phyloP scores from a whole-genome alignment of 2,113 vertebrate species.

The Ammodytes marinus region DNA sequence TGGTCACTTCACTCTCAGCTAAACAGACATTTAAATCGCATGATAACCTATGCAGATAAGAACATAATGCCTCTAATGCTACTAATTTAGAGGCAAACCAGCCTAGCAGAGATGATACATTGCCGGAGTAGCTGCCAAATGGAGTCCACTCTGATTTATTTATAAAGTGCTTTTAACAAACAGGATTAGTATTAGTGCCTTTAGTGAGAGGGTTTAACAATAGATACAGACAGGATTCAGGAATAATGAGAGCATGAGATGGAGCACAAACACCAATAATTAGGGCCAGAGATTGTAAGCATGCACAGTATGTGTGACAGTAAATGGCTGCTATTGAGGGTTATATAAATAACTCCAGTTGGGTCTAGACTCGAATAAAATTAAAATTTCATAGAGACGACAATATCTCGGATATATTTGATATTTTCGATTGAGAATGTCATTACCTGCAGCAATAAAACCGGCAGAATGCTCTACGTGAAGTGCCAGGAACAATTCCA shows the following conservation, averaged over 20 bases:
- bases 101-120: slow-evolving; percentile 1
- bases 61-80: slow-evolving; percentile 10
- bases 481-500: background rate
- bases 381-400: background rate
- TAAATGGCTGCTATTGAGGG: background rate
- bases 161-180: slow-evolving; percentile 20
- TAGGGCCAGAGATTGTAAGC: background rate
- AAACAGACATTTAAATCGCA: slow-evolving; percentile 13
- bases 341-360: background rate
- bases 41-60: slow-evolving; percentile 21
- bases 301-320: background rate
- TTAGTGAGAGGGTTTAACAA: background rate
- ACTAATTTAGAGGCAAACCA: slow-evolving; percentile 16
- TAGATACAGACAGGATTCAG: slow-evolving; percentile 15
- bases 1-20: slow-evolving; percentile 17
- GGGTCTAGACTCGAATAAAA: background rate
- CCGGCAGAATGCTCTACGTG: background rate
- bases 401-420: background rate
- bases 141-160: slow-evolving; percentile 19
- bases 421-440: background rate
- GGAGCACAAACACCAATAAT: slow-evolving; percentile 1
- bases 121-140: background rate
- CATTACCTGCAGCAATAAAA: background rate
- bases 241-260: slow-evolving; percentile 23
- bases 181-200: slow-evolving; percentile 2